phyloP scores from a whole-genome alignment of 2,888 invertebrate genomes.

The Monopis laevigella region DNA sequence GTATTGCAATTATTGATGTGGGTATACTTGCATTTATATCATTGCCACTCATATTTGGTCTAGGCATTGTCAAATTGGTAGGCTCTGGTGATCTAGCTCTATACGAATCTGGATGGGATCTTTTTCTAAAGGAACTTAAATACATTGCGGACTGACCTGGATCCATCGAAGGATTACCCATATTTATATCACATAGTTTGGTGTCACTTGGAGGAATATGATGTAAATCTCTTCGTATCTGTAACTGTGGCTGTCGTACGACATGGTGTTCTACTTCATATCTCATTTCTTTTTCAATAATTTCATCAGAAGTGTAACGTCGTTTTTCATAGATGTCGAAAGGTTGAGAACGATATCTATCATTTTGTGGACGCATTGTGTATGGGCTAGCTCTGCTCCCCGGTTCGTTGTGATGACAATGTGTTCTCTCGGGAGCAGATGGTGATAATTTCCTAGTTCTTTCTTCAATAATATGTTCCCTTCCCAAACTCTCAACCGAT shows the following conservation, averaged over 20 bases:
- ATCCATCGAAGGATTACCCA: constrained; percentile 54
- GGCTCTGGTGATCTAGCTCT: constrained; percentile 58
- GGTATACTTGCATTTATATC: constrained; percentile 34
- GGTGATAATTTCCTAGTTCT: constrained; percentile 44
- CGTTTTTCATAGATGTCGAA: constrained; percentile 52
- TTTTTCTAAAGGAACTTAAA: constrained; percentile 64
- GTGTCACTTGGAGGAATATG: constrained; percentile 55
- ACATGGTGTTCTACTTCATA: constrained; percentile 57
- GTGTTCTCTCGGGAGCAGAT: constrained; percentile 64
- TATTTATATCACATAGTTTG: constrained; percentile 36
- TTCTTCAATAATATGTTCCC: constrained; percentile 50
- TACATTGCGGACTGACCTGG: constrained; percentile 54
- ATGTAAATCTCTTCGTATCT: constrained; percentile 81
- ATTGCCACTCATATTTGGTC: constrained; percentile 31
- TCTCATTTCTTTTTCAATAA: constrained; percentile 56
- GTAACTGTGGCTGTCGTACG: constrained; percentile 69
- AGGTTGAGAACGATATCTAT: constrained; percentile 47
- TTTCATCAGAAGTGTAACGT: constrained; percentile 53
- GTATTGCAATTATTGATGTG: constrained; percentile 50
- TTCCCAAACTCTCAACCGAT: constrained; percentile 57
- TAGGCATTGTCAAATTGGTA: constrained; percentile 56
- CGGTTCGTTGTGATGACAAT: constrained; percentile 74
- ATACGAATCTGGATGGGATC: constrained; percentile 63
- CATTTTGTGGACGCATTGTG: constrained; percentile 78
- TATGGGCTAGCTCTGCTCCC: constrained; percentile 69